These are phyloP conservation scores for Zaprionus bogoriensis DNA, from an alignment of 2,888 invertebrate genomes.

Conservation along the genomic window DNA sequence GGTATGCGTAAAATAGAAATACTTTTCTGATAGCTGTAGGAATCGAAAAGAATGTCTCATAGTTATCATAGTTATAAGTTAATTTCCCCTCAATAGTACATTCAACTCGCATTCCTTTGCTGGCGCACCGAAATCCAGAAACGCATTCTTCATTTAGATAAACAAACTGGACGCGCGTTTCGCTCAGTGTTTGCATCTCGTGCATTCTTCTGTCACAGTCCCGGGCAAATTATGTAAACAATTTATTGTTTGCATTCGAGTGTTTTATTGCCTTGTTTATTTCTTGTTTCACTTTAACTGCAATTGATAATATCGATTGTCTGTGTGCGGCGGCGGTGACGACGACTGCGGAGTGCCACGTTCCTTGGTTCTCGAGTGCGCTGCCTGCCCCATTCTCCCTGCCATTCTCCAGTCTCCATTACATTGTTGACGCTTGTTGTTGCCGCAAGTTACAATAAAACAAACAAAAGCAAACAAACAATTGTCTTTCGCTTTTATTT, in stretches of 20 bases:
- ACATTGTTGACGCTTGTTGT: slow-evolving; percentile 22
- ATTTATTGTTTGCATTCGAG: slow-evolving; percentile 18
- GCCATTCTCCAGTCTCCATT: slow-evolving; percentile 6
- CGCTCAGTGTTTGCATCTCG: slow-evolving; percentile 10
- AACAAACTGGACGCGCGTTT: not conserved
- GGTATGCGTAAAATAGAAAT: too few relatives aligned
- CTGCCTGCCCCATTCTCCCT: not conserved
- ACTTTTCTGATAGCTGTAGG: too few relatives aligned
- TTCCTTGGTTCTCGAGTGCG: not conserved
- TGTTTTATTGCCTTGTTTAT: slow-evolving; percentile 13
- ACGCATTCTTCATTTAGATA: not conserved
- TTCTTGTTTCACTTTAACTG: slow-evolving; percentile 1
- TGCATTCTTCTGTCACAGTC: not conserved
- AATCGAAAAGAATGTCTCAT: too few relatives aligned
- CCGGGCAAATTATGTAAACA: slow-evolving; percentile 33
- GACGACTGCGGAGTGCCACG: not conserved
- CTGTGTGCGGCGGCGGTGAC: too few relatives aligned
- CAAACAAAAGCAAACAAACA: slow-evolving; percentile 21
- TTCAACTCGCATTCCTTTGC: not conserved
- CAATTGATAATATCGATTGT: slow-evolving; percentile 26
- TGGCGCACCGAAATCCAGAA: not conserved
- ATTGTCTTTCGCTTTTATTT: slow-evolving; percentile 23
- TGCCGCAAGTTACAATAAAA: slow-evolving; percentile 44
- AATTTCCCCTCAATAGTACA: not conserved
- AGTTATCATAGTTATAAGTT: too few relatives aligned